Evolutionary conservation across 2,888 invertebrate genomes (phyloP).

Genomic region (Brachypterus glaber): DNA sequence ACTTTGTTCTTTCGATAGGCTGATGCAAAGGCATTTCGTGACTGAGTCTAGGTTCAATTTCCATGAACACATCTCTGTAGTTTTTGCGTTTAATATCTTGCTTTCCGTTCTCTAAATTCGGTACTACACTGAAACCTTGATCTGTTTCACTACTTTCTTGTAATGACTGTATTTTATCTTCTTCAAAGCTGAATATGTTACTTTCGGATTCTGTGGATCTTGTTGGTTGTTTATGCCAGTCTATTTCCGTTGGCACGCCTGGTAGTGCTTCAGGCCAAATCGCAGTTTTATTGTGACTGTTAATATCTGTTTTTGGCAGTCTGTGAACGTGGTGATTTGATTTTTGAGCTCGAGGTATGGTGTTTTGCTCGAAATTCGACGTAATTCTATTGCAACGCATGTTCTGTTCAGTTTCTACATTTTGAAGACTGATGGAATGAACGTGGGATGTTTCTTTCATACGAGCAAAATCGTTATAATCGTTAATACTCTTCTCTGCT

Average conservation of each 20-base stretch:
- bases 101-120: conserved; percentile 31
- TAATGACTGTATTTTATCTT: conserved; percentile 63
- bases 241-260: conserved; percentile 46
- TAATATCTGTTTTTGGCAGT: conserved; percentile 14
- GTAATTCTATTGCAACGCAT: conserved; percentile 45
- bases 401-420: conserved; percentile 60
- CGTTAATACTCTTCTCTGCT: conserved; percentile 19
- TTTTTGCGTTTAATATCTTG: conserved; percentile 31
- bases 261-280: conserved; percentile 50
- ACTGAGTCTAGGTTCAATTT: conserved; percentile 59
- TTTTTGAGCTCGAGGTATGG: conserved; percentile 38
- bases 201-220: conserved; percentile 60
- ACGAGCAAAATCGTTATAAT: conserved; percentile 20
- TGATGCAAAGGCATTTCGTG: conserved; percentile 47
- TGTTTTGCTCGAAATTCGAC: conserved; percentile 44
- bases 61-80: conserved; percentile 42
- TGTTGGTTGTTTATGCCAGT: conserved; percentile 23
- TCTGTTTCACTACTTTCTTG: conserved; percentile 43
- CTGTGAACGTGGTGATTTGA: conserved; percentile 20
- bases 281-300: conserved; percentile 35
- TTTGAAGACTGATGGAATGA: conserved; percentile 59
- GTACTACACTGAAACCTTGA: conserved; percentile 33
- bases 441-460: conserved; percentile 49
- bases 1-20: conserved; percentile 75
- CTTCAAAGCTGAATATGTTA: conserved; percentile 66